Evolutionary conservation across 2,113 vertebrate species (phyloP), one percentile per base, ranked within the genome.

Genomic region (Benitochromis conjunctus): DNA sequence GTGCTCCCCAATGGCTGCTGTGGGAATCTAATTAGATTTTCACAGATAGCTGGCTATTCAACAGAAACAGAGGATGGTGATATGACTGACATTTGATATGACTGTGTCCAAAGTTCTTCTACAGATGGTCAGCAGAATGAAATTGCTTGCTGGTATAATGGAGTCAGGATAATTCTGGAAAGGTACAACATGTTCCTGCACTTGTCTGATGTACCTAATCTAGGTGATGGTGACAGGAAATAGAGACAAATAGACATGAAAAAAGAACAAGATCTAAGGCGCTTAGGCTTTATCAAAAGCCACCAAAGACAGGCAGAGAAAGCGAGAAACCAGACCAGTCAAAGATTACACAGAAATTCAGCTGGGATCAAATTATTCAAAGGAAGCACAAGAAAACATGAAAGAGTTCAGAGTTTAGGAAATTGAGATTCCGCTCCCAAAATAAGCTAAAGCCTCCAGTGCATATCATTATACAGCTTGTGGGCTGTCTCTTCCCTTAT

Each of bases 401-500:
- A 83, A 82, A 88, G 71, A 89, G 57, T 31, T 53, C 18, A 78
- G 8, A 71, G 78, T 91, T 91, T 56, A 74, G 53, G 62, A 91
- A 90, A 92, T 55, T 66, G 69, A 87, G 62, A 87, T 89, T 90
- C 82, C 18, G 38, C 26, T 90, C 87, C 58, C 83, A 83, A 90
- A 88, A 87, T 86, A 91, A 87, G 86, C 90, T 77, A 89, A 88
- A 89, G 82, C 82, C 80, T 85, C 76, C 54, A 78, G 85, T 87
- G 90, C 62, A 87, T 90, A 82, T 74, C 88, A 92, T 93, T 90
- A 90, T 46, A 84, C 24, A 31, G 79, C 79, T 92, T 79, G 80
- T 66, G 82, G 79, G 80, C 55, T 9, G 77, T 88, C 86, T 89
- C 69, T 43, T 76, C 29, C 54, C 85, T 91, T 69, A 88, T 93